phyloP scores from a whole-genome alignment of 2,113 vertebrate species.

The Alligator sinensis region DNA sequence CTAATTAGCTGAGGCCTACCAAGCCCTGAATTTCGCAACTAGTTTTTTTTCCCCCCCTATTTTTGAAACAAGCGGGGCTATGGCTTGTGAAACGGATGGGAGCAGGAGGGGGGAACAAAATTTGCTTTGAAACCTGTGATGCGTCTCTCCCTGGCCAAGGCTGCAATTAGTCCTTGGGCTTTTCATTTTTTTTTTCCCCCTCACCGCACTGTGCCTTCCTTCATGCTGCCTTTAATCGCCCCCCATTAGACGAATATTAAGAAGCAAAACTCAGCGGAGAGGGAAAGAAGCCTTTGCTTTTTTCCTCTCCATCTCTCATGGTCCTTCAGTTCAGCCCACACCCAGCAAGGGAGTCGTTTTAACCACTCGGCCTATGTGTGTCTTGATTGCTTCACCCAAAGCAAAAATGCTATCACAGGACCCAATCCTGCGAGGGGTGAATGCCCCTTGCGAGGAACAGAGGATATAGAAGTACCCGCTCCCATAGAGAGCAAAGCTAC shows the following conservation, averaged over 20 bases:
- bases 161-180: neutral
- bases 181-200: neutral
- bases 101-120: neutral
- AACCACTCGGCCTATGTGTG: neutral
- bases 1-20: slow-evolving; percentile 97
- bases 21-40: slow-evolving; percentile 84
- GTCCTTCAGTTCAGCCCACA: neutral
- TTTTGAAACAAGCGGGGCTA: slow-evolving; percentile 37
- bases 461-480: too few relatives aligned
- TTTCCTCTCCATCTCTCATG: neutral
- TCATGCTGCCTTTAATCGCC: neutral
- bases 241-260: slow-evolving; percentile 30
- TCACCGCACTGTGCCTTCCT: neutral
- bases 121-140: slow-evolving; percentile 47
- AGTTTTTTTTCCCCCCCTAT: slow-evolving; percentile 6
- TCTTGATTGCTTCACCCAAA: neutral
- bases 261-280: neutral
- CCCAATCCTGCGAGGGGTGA: neutral
- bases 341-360: fast-evolving
- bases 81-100: slow-evolving; percentile 38
- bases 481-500: neutral
- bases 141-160: neutral
- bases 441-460: neutral
- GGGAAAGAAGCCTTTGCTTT: neutral
- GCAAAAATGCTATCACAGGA: neutral